Evolutionary conservation across 2,888 invertebrate species (phyloP).

Genomic region (Omphaloscelis lunosa): DNA sequence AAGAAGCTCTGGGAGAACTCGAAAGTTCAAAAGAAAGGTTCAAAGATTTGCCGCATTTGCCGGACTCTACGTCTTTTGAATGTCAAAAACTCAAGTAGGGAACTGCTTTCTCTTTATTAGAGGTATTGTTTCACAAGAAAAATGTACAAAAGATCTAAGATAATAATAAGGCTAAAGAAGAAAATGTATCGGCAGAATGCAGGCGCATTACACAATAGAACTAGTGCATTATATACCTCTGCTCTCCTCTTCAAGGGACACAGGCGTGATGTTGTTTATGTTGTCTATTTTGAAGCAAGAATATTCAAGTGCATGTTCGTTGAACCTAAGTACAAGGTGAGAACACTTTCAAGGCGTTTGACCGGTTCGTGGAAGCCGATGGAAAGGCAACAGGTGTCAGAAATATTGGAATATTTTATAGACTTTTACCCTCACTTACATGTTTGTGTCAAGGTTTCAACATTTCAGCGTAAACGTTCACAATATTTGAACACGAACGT

Average conservation of each 20-base stretch:
- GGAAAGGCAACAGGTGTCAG: slow-evolving; percentile 66
- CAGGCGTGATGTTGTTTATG: slow-evolving; percentile 8
- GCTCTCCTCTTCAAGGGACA: not conserved
- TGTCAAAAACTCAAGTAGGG: not conserved
- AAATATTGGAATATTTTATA: slow-evolving; percentile 55
- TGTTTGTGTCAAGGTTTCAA: slow-evolving; percentile 40
- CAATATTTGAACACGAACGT: slow-evolving; percentile 34
- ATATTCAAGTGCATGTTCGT: slow-evolving; percentile 13
- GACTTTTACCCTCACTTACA: slow-evolving; percentile 25
- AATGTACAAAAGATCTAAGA: not conserved
- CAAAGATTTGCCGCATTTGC: not conserved
- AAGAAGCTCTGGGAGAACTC: not conserved
- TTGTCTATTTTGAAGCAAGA: not conserved
- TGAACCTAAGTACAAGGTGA: slow-evolving; percentile 42
- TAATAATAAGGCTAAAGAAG: no score
- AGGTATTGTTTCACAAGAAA: not conserved
- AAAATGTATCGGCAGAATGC: not conserved
- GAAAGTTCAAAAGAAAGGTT: no score
- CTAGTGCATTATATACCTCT: not conserved
- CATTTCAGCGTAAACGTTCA: slow-evolving; percentile 33
- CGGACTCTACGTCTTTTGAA: not conserved
- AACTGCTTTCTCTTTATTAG: not conserved
- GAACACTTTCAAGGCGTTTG: slow-evolving; percentile 60
- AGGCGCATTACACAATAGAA: not conserved
- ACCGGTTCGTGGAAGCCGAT: slow-evolving; percentile 62